Percentiles rank a stretch among this genome's conserved stretches.
Conservation (phyloP, 2,797 vertebrate species). For the Spheniscus humboldti region DNA sequence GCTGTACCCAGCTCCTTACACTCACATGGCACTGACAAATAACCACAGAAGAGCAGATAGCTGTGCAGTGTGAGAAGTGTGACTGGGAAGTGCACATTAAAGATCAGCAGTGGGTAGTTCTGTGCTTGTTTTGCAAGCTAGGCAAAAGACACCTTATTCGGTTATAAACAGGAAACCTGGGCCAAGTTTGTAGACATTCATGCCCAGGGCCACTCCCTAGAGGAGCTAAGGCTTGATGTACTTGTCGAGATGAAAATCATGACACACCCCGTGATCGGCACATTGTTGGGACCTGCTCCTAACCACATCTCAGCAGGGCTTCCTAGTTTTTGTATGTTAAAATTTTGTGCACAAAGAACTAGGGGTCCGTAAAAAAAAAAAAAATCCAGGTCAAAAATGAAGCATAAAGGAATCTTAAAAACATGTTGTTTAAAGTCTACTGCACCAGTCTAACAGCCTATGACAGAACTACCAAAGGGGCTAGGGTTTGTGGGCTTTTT, state of each 20-base stretch:
- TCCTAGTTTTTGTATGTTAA: not conserved
- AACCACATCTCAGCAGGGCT: not conserved
- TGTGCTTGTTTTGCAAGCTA: not conserved
- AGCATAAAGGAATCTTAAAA: not conserved
- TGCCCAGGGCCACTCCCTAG: not conserved
- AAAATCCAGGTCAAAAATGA: not conserved
- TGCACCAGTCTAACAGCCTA: not conserved
- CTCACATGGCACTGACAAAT: not conserved
- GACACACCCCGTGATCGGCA: not conserved
- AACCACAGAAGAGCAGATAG: not conserved
- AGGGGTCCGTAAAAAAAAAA: not conserved
- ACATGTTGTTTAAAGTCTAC: not conserved
- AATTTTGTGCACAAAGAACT: not conserved
- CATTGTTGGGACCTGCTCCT: not conserved
- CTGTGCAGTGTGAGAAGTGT: not conserved
- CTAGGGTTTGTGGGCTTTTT: not conserved
- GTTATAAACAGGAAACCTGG: conserved; percentile 25
- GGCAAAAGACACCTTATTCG: not conserved
- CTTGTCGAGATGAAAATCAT: conserved; percentile 2
- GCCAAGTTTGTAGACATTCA: conserved; percentile 8
- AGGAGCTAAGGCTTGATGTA: not conserved
- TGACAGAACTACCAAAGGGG: not conserved
- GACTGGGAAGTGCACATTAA: not conserved
- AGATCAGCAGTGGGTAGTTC: not conserved
- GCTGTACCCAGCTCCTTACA: not conserved